These are phyloP conservation scores for Homarus gammarus DNA, from an alignment of 2,888 invertebrate species.

Conservation along the genomic window DNA sequence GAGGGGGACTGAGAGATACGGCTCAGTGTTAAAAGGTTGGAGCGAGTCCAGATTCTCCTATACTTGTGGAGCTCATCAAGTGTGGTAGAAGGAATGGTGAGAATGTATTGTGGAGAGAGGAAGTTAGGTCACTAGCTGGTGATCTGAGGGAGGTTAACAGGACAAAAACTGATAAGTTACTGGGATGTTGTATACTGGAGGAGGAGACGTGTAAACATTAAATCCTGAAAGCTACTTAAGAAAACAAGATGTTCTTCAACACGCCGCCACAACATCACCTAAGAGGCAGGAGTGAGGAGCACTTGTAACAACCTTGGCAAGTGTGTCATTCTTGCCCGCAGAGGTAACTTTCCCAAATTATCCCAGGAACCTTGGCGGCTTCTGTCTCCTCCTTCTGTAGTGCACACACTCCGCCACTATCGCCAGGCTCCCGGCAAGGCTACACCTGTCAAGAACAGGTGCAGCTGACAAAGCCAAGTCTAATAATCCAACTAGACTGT, in stretches of 20 bases:
- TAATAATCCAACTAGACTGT: background rate
- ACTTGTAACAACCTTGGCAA: background rate
- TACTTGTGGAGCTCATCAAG: background rate
- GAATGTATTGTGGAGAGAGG: too few species aligned
- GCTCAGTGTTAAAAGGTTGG: background rate
- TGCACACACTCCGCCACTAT: background rate
- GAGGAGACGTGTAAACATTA: too few species aligned
- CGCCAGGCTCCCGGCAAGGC: background rate
- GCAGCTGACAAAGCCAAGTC: background rate
- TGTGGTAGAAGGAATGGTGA: too few species aligned
- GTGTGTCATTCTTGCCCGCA: background rate
- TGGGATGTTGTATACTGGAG: too few species aligned
- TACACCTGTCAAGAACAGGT: background rate
- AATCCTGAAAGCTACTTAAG: too few species aligned
- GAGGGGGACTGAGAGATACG: too few species aligned
- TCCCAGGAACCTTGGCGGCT: slow-evolving; percentile 7
- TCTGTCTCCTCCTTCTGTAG: background rate
- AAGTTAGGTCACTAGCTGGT: too few species aligned
- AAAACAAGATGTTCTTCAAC: too few species aligned
- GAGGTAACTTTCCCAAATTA: slow-evolving; percentile 9
- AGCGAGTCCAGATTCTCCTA: background rate
- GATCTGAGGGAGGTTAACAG: too few species aligned
- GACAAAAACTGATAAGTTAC: too few species aligned
- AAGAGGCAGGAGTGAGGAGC: too few species aligned
- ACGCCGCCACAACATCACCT: too few species aligned